Evolutionary conservation across 2,113 vertebrate genomes (phyloP), one percentile per base, ranked within the genome.

Genomic region (Zeus faber): DNA sequence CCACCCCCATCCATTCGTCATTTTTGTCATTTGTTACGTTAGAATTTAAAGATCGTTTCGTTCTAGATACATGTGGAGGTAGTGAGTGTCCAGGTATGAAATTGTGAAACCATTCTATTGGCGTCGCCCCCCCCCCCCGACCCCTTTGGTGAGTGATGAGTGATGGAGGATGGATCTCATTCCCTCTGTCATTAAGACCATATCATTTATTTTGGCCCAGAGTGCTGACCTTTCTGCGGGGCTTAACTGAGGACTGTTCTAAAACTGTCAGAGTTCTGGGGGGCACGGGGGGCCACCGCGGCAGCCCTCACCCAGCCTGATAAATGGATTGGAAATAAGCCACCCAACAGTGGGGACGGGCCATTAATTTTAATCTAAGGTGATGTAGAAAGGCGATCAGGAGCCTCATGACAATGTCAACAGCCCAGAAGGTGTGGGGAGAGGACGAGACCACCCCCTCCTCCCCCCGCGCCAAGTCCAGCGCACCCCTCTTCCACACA

Each of bases 341-440:
- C 89, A 87, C 90, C 92, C 91, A 91, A 89, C 89, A 90, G 87
- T 89, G 76, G 91, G 87, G 90, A 97, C 88, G 91, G 92, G 71
- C 91, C 94, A 96, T 98, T 97, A 95, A 97, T 97, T 97, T 93
- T 96, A 94, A 95, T 97, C 93, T 95, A 93, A 95, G 92, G 90
- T 95, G 93, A 91, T 93, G 89, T 86, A 88, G 89, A 92, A 91
- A 93, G 90, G 88, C 77, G 87, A 92, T 88, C 88, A n/a, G 87
- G 90, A 68, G 85, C 89, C 86, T 89, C 91, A 87, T 91, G 92
- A 85, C 92, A 91, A 88, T 94, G 92, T 95, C 92, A 93, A 92
- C 92, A 93, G 91, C 91, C 88, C 85, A 80, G 89, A 87, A 88
- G 90, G 87, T 91, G 89, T 90, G 89, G 92, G 89, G 88, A 86